Evolutionary conservation across 2,113 vertebrate genomes (phyloP).

Genomic region (Microtus richardsoni): DNA sequence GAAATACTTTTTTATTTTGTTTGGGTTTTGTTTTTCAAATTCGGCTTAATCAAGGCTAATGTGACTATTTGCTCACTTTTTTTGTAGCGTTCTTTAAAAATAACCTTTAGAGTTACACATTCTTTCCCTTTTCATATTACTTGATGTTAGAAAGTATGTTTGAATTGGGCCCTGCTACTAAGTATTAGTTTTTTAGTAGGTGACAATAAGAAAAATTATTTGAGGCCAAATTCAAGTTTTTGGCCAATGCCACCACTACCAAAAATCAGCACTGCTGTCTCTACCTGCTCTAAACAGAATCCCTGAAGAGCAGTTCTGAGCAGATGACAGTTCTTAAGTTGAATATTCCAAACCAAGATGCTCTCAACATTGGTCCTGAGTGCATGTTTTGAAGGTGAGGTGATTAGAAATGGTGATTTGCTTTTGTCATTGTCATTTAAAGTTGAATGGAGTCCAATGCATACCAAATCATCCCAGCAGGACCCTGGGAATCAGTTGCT

Average conservation of each 20-base stretch:
- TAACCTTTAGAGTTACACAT: neutral
- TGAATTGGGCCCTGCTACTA: neutral
- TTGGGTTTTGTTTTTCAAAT: neutral
- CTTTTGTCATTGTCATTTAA: conserved; percentile 67
- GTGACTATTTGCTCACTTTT: neutral
- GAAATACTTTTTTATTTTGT: conserved; percentile 25
- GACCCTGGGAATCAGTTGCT: neutral
- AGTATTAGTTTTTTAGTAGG: neutral
- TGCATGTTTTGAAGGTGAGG: conserved; percentile 1
- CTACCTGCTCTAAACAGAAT: neutral
- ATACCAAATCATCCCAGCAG: neutral
- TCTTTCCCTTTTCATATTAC: neutral
- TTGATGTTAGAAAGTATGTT: neutral
- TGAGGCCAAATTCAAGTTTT: neutral
- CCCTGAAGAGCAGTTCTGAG: neutral
- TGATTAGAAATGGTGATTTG: conserved; percentile 44
- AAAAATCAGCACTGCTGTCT: neutral
- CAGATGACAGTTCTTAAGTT: neutral
- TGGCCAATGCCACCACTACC: neutral
- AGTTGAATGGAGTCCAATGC: conserved; percentile 65
- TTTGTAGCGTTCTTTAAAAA: neutral
- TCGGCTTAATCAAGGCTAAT: neutral
- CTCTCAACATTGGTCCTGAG: neutral
- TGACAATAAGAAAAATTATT: neutral
- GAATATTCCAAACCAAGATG: neutral